These are phyloP conservation scores for Dryocosmus kuriphilus DNA, from an alignment of 2,888 invertebrate genomes.

Conservation along the genomic window DNA sequence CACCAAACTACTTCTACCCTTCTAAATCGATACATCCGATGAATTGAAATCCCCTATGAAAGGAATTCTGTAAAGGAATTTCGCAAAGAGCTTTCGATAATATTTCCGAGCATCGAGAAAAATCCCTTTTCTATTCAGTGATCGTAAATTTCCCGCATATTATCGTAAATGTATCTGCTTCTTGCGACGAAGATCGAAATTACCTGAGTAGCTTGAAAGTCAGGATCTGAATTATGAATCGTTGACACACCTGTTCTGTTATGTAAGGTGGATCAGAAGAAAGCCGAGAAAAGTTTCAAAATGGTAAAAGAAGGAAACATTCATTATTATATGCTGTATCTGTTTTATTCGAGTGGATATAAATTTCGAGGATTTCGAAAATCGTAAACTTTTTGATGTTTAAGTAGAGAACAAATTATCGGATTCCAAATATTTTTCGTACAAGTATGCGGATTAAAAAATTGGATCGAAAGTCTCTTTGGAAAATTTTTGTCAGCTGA, in stretches of 20 bases:
- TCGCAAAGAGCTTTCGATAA: constrained; percentile 25
- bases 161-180: constrained; percentile 31
- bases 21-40: neutral
- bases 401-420: no score
- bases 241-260: neutral
- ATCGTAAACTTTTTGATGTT: no score
- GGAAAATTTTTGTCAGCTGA: neutral
- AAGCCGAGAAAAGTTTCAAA: neutral
- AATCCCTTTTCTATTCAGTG: constrained; percentile 19
- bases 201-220: neutral
- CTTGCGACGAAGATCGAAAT: constrained; percentile 8
- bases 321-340: no score
- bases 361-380: no score
- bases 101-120: constrained; percentile 33
- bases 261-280: neutral
- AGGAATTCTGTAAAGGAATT: constrained; percentile 36
- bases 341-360: no score
- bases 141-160: constrained; percentile 26
- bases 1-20: neutral
- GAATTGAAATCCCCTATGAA: constrained; percentile 32
- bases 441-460: neutral
- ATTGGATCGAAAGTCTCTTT: neutral
- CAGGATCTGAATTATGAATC: neutral
- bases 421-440: neutral
- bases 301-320: neutral